phyloP scores from a whole-genome alignment of 1,140 invertebrate species.

The Thereuonema tuberculata region DNA sequence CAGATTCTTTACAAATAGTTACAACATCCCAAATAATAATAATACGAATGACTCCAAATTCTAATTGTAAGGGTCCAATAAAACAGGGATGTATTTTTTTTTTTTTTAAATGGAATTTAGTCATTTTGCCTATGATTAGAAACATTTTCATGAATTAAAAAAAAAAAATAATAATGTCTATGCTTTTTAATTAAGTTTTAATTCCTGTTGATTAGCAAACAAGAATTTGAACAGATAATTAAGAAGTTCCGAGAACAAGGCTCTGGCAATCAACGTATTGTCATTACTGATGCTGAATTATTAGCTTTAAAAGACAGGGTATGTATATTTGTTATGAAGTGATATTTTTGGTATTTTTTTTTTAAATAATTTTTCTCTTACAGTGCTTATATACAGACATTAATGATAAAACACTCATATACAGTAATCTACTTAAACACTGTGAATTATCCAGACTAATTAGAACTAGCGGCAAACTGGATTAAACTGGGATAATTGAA shows the following conservation, averaged over 20 bases:
- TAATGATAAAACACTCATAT: too few species aligned
- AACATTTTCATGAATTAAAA: too few species aligned
- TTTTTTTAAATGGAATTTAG: too few species aligned
- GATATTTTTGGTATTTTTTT: neutral
- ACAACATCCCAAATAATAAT: too few species aligned
- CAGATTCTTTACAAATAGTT: too few species aligned
- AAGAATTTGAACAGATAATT: conserved; percentile 33
- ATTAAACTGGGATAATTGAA: too few species aligned
- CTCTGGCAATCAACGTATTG: conserved; percentile 14
- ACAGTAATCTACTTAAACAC: too few species aligned
- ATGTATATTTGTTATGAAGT: conserved; percentile 6
- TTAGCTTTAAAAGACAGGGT: conserved; percentile 55
- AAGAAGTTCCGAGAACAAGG: conserved; percentile 26
- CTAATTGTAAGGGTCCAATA: too few species aligned
- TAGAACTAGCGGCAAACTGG: neutral
- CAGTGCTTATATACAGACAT: neutral
- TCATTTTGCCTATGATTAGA: too few species aligned
- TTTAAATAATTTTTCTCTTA: neutral
- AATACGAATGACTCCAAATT: too few species aligned
- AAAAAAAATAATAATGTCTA: neutral
- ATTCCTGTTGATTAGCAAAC: conserved; percentile 24
- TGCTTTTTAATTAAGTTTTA: neutral
- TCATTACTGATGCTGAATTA: conserved; percentile 59
- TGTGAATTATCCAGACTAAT: too few species aligned
- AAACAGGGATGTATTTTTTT: too few species aligned